Evolutionary conservation across 2,888 invertebrate species (phyloP).

Genomic region (Kryphioiulus occultus): DNA sequence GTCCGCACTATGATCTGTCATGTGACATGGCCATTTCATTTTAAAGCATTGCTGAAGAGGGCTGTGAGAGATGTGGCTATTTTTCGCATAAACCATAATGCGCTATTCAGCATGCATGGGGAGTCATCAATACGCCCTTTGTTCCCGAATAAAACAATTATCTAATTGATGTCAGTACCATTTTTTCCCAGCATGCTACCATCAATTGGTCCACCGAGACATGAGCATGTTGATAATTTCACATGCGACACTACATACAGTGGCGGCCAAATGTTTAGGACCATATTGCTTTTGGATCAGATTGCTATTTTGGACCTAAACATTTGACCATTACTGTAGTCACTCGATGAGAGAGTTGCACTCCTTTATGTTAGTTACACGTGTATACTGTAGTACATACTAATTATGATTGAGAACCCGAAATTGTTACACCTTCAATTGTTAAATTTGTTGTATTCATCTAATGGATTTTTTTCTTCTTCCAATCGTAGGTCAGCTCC

Average conservation of each 20-base stretch:
- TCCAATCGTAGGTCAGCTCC: conserved; percentile 59
- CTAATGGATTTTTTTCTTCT: background rate
- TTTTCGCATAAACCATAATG: background rate
- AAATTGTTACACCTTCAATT: background rate
- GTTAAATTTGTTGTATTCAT: background rate
- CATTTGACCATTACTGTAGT: too few species aligned
- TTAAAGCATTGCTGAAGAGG: too few species aligned
- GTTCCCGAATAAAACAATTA: conserved; percentile 9
- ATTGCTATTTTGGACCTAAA: too few species aligned
- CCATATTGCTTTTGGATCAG: too few species aligned
- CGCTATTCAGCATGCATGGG: too few species aligned
- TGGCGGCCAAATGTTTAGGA: too few species aligned
- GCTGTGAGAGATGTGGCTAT: too few species aligned
- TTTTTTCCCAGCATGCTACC: background rate
- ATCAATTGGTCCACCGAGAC: background rate
- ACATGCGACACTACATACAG: background rate
- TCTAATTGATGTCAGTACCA: background rate
- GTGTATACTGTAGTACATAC: too few species aligned
- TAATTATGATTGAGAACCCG: background rate
- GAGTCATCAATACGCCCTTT: background rate
- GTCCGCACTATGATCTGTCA: too few species aligned
- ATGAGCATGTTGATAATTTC: background rate
- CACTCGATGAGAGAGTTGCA: background rate
- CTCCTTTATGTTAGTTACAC: too few species aligned
- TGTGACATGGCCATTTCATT: too few species aligned